Evolutionary conservation across 2,888 invertebrate genomes (phyloP).

Genomic region (Mantis religiosa): DNA sequence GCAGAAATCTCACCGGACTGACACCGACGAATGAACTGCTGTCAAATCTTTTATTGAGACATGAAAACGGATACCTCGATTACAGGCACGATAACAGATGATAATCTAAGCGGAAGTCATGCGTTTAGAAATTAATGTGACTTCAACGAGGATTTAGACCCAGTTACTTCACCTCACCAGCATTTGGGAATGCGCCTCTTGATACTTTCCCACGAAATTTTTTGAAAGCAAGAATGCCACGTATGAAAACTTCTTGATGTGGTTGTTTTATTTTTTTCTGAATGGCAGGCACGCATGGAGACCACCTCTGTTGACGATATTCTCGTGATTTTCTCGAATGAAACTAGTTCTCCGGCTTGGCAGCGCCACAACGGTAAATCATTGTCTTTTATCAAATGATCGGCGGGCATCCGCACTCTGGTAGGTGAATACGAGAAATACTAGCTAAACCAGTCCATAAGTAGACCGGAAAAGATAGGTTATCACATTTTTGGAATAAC

Average conservation of each 20-base stretch:
- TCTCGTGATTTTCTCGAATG: not conserved
- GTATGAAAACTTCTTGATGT: not conserved
- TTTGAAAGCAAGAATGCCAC: conserved; percentile 1
- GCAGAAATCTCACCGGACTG: not conserved
- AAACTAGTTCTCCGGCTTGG: not conserved
- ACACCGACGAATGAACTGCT: not conserved
- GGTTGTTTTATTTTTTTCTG: not conserved
- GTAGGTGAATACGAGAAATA: no score
- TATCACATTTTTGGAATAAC: no score
- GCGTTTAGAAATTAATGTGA: not conserved
- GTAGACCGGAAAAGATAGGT: no score
- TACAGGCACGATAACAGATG: not conserved
- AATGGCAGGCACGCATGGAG: not conserved
- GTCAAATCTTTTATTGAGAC: not conserved
- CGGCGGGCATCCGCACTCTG: not conserved
- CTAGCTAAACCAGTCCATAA: no score
- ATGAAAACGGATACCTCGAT: not conserved
- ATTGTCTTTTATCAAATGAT: not conserved
- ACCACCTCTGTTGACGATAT: not conserved
- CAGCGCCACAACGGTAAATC: not conserved
- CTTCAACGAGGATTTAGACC: not conserved
- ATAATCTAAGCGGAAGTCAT: not conserved
- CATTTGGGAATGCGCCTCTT: conserved; percentile 22
- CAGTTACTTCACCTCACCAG: not conserved
- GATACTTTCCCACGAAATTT: conserved; percentile 23